These are phyloP conservation scores for Drosophila phalerata DNA, from an alignment of 2,888 invertebrate genomes.

Conservation along the genomic window DNA sequence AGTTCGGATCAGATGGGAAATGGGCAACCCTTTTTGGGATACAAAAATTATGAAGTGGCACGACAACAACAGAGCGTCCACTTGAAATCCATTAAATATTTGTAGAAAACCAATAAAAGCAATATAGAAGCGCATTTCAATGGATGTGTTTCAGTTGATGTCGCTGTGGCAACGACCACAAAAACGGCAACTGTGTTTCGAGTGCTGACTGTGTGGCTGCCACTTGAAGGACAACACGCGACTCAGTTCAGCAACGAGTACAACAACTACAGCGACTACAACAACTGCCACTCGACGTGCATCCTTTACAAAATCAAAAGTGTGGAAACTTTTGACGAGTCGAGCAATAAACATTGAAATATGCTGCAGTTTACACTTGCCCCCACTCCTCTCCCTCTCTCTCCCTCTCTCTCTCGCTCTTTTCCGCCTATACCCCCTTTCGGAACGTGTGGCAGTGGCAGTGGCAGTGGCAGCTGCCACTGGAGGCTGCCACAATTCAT, in stretches of 20 bases:
- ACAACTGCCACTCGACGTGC: constrained; percentile 58
- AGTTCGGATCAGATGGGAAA: neutral
- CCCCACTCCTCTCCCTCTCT: constrained; percentile 14
- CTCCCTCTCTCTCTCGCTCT: neutral
- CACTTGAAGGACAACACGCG: constrained; percentile 79
- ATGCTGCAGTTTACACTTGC: constrained; percentile 64
- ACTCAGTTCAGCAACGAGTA: constrained; percentile 47
- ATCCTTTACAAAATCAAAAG: constrained; percentile 77
- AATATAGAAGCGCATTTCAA: constrained; percentile 53
- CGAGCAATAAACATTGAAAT: constrained; percentile 66
- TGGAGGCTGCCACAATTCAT: constrained; percentile 45
- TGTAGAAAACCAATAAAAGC: constrained; percentile 80
- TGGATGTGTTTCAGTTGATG: constrained; percentile 31
- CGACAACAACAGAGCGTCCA: constrained; percentile 76
- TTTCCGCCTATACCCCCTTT: constrained; percentile 10
- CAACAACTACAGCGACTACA: constrained; percentile 17
- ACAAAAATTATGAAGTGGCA: constrained; percentile 72
- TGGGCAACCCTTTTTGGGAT: constrained; percentile 53
- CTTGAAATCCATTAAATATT: constrained; percentile 82
- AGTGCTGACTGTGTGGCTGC: constrained; percentile 50
- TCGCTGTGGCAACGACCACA: constrained; percentile 57
- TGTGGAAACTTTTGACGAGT: constrained; percentile 72
- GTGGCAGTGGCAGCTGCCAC: constrained; percentile 39
- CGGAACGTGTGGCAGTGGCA: constrained; percentile 13
- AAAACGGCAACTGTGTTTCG: constrained; percentile 76